phyloP scores from a whole-genome alignment of 2,113 vertebrate species.

The Microcebus murinus region DNA sequence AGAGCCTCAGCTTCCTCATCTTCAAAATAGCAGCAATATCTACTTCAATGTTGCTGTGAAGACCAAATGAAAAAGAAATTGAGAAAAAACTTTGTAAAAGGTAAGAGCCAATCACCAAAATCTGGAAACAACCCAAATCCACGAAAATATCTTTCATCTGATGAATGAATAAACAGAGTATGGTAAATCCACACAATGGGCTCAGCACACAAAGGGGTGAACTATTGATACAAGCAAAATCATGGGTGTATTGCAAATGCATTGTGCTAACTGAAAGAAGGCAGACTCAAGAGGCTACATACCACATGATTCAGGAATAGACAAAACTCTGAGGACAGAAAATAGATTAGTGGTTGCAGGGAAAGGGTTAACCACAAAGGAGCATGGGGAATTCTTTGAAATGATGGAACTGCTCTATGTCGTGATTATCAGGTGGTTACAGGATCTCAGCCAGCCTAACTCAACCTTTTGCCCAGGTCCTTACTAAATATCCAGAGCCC shows the following conservation, averaged over 20 bases:
- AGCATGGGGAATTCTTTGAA: neutral
- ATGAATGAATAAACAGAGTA: neutral
- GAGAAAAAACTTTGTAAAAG: neutral
- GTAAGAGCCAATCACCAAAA: neutral
- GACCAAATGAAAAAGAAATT: neutral
- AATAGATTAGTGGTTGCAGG: neutral
- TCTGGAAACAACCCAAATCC: neutral
- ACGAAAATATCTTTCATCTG: neutral
- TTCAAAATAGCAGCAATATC: neutral
- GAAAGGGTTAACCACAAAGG: neutral
- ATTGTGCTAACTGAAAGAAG: neutral
- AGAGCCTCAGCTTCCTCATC: neutral
- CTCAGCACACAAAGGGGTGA: neutral
- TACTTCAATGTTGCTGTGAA: neutral
- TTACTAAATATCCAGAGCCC: too few relatives aligned
- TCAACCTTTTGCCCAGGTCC: too few relatives aligned
- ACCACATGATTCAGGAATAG: neutral
- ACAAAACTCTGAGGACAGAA: neutral
- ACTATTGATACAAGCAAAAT: neutral
- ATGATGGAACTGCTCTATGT: neutral
- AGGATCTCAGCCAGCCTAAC: too few relatives aligned
- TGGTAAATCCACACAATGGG: neutral
- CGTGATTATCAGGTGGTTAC: neutral
- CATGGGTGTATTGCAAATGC: neutral
- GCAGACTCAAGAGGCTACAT: neutral